These are phyloP conservation scores for Myopa testacea DNA, from an alignment of 2,888 invertebrate genomes.

Conservation along the genomic window DNA sequence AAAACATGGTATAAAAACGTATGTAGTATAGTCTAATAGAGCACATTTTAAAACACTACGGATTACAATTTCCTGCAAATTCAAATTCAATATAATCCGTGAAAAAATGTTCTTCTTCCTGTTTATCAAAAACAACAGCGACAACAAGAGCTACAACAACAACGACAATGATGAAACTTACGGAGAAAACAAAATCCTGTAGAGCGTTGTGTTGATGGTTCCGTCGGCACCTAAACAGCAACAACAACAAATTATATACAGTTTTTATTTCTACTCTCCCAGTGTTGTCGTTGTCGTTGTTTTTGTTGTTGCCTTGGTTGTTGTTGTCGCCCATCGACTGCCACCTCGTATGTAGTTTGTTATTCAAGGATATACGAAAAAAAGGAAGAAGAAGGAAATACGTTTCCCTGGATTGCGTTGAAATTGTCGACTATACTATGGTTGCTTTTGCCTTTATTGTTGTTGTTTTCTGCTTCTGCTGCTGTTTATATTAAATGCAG, in stretches of 20 bases:
- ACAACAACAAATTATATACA: not conserved
- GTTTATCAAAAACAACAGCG: not conserved
- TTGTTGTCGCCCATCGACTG: conserved; percentile 4
- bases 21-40: too few relatives aligned
- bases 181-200: not conserved
- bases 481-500: conserved; percentile 22
- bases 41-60: too few relatives aligned
- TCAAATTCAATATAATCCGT: conserved; percentile 1
- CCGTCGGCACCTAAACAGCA: conserved; percentile 13
- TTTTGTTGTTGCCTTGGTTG: not conserved
- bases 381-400: too few relatives aligned
- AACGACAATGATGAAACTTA: not conserved
- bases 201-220: conserved; percentile 10
- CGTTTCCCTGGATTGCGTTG: not conserved
- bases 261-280: not conserved
- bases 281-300: not conserved
- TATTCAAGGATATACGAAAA: conserved; percentile 11
- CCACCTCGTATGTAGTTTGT: conserved; percentile 14
- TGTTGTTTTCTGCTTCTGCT: conserved; percentile 11
- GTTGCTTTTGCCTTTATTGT: conserved; percentile 17
- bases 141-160: not conserved
- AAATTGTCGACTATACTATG: not conserved
- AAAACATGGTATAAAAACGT: too few relatives aligned
- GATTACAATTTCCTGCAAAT: not conserved
- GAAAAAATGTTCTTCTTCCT: not conserved